Evolutionary conservation across 2,888 invertebrate genomes (phyloP).

Genomic region (Disparrhopalites patrizii): DNA sequence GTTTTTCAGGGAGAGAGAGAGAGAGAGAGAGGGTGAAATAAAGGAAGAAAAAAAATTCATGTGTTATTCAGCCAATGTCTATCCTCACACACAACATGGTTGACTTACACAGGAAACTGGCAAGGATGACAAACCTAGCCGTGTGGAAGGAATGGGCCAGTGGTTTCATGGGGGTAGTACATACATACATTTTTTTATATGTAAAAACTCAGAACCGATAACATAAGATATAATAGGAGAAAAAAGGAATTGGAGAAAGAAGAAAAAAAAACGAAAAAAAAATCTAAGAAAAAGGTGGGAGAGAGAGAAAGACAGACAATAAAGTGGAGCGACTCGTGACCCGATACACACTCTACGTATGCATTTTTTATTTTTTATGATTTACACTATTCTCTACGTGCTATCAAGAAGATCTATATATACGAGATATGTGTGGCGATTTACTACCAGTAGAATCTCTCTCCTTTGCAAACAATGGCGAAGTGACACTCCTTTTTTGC

Average conservation of each 20-base stretch:
- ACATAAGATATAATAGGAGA: background rate
- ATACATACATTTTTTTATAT: too few relatives aligned
- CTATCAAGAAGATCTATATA: too few relatives aligned
- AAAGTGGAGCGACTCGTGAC: conserved; percentile 22
- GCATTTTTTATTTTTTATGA: background rate
- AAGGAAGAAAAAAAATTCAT: background rate
- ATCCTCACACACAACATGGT: too few relatives aligned
- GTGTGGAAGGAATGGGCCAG: conserved; percentile 14
- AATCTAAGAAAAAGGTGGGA: background rate
- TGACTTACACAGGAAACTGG: conserved; percentile 11
- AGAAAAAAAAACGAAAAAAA: conserved; percentile 6
- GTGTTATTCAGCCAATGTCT: background rate
- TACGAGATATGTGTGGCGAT: too few relatives aligned
- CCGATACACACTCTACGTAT: background rate
- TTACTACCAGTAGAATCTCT: too few relatives aligned
- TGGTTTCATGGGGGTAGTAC: too few relatives aligned
- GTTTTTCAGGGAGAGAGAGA: background rate
- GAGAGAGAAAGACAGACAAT: background rate
- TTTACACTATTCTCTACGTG: background rate
- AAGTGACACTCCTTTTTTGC: too few relatives aligned
- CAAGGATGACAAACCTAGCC: conserved; percentile 17
- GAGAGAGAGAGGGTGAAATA: background rate
- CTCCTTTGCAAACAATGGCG: too few relatives aligned
- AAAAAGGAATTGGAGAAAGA: background rate
- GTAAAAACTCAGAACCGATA: background rate